Evolutionary conservation across 2,888 invertebrate genomes (phyloP).

Genomic region (Nomada hirtipes): DNA sequence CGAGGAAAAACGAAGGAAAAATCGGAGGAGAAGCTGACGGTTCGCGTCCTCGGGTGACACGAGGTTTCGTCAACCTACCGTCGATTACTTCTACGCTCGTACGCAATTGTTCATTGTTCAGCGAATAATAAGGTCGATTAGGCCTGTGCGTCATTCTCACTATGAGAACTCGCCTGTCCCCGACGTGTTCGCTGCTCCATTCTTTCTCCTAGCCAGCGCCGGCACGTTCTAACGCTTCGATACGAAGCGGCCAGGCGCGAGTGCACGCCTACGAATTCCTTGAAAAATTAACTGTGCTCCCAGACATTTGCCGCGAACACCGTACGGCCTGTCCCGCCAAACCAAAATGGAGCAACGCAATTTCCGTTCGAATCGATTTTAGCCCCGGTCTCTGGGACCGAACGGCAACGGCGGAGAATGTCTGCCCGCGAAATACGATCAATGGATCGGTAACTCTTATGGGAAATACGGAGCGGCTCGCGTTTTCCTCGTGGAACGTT

Average conservation of each 20-base stretch:
- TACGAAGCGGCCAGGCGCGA: no score
- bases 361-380: background rate
- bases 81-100: constrained; percentile 71
- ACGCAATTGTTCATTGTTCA: constrained; percentile 74
- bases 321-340: background rate
- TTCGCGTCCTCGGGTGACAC: constrained; percentile 62
- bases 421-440: constrained; percentile 5
- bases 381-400: background rate
- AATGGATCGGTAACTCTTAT: constrained; percentile 44
- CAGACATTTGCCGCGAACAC: background rate
- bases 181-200: constrained; percentile 23
- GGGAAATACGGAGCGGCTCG: constrained; percentile 38
- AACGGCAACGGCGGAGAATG: background rate
- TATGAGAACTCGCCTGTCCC: constrained; percentile 54
- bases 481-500: constrained; percentile 28
- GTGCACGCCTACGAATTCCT: no score
- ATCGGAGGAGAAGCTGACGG: background rate
- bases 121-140: constrained; percentile 74
- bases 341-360: no score
- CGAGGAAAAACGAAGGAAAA: background rate
- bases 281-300: background rate
- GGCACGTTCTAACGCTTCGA: background rate
- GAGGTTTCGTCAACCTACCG: constrained; percentile 64
- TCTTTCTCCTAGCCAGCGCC: constrained; percentile 7
- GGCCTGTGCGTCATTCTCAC: constrained; percentile 70